Conservation (phyloP, 2,113 vertebrate species). For the Cnemophilus loriae region DNA sequence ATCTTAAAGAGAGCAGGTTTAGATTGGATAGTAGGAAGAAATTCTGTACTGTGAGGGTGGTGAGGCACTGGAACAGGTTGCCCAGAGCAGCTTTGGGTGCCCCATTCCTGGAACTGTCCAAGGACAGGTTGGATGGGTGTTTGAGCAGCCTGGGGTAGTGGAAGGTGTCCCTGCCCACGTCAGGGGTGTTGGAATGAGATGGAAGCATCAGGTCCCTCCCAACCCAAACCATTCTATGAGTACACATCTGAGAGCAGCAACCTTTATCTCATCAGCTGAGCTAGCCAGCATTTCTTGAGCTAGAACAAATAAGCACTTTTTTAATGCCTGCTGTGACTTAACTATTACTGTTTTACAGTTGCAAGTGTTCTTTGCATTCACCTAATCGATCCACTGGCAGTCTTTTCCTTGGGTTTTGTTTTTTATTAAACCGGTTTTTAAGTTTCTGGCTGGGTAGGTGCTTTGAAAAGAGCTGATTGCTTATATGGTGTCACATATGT, state of each 20-base stretch:
- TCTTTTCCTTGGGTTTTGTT: neutral
- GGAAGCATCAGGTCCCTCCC: neutral
- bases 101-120: neutral
- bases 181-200: neutral
- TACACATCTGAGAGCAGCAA: fast-evolving
- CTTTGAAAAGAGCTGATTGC: neutral
- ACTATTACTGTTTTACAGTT: neutral
- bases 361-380: neutral
- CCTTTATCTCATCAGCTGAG: neutral
- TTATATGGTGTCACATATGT: neutral
- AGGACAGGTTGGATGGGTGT: neutral
- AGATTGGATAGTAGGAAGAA: neutral
- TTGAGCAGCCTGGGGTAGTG: neutral
- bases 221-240: neutral
- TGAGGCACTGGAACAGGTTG: fast-evolving
- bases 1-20: neutral
- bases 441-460: neutral
- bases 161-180: neutral
- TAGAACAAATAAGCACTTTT: neutral
- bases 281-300: neutral
- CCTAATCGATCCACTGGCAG: neutral
- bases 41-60: neutral
- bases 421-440: neutral
- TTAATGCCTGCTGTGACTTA: neutral
- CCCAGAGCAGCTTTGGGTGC: neutral